Percentiles rank a stretch among this genome's conserved stretches.
These are phyloP conservation scores for Pyrgus malvae DNA, from an alignment of 2,888 invertebrate species.

Conservation along the genomic window DNA sequence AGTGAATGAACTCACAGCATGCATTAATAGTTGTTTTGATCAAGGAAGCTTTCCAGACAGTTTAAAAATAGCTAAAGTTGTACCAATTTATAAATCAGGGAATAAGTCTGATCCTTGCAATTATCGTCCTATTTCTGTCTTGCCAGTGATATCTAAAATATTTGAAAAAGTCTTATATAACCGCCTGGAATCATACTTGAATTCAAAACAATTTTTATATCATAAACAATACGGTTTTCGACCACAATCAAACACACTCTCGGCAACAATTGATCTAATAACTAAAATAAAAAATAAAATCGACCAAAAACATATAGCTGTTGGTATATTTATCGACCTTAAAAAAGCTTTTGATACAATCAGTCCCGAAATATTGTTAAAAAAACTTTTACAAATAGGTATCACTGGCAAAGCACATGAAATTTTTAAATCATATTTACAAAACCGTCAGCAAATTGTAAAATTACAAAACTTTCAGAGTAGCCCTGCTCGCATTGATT, in stretches of 20 bases:
- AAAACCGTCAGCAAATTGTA: neutral
- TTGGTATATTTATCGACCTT: slow-evolving; percentile 3
- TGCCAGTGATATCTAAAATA: slow-evolving; percentile 12
- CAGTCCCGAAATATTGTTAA: neutral
- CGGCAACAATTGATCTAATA: slow-evolving; percentile 9
- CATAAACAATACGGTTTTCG: slow-evolving; percentile 9
- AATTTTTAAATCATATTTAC: neutral
- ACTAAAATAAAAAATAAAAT: slow-evolving; percentile 15
- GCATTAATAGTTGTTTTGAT: neutral
- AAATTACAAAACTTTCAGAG: neutral
- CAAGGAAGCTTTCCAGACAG: neutral
- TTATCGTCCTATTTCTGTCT: slow-evolving; percentile 3
- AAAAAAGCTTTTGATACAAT: slow-evolving; percentile 4
- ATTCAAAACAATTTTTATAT: neutral
- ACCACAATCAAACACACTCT: neutral
- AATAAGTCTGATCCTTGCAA: neutral
- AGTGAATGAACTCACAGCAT: neutral
- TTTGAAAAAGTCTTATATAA: slow-evolving; percentile 4
- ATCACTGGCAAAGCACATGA: neutral
- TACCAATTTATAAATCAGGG: neutral
- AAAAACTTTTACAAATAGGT: neutral
- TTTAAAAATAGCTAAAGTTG: neutral
- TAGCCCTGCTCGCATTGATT: neutral
- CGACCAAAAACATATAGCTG: neutral
- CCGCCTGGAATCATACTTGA: neutral